Evolutionary conservation across 2,113 vertebrate genomes (phyloP).

Genomic region (Oncorhynchus tshawytscha): DNA sequence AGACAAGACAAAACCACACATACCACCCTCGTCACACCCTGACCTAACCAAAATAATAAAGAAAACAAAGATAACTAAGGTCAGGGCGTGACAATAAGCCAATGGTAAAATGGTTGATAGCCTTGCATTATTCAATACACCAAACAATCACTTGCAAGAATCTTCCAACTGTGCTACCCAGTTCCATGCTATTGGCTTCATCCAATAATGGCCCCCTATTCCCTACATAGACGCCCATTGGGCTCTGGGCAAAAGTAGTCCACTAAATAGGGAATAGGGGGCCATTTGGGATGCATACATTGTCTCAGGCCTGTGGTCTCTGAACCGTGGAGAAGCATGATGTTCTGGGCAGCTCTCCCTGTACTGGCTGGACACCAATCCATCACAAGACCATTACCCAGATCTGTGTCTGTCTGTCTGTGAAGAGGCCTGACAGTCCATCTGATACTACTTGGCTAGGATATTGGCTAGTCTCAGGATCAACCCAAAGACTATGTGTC

Average conservation of each 20-base stretch:
- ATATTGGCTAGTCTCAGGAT: slow-evolving; percentile 19
- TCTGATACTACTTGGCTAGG: slow-evolving; percentile 52
- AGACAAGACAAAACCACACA: no score
- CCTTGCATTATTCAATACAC: background rate
- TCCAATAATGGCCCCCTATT: no score
- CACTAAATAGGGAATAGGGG: no score
- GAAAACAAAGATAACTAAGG: no score
- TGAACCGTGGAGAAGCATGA: slow-evolving; percentile 24
- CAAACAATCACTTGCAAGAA: background rate
- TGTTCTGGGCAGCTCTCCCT: slow-evolving; percentile 22
- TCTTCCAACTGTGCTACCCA: background rate
- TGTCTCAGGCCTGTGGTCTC: slow-evolving; percentile 5
- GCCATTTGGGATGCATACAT: background rate
- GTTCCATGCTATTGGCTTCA: background rate
- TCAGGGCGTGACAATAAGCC: background rate
- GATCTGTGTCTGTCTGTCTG: slow-evolving; percentile 10
- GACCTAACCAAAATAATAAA: no score
- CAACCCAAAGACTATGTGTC: background rate
- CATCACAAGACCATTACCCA: slow-evolving; percentile 16
- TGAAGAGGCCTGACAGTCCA: slow-evolving; percentile 16
- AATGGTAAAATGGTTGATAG: background rate
- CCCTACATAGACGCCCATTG: no score
- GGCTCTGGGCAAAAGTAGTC: no score
- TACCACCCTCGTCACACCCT: no score
- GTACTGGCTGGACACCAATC: background rate